These are phyloP conservation scores for Wasmannia auropunctata DNA, from an alignment of 1,140 invertebrate genomes.

Conservation along the genomic window DNA sequence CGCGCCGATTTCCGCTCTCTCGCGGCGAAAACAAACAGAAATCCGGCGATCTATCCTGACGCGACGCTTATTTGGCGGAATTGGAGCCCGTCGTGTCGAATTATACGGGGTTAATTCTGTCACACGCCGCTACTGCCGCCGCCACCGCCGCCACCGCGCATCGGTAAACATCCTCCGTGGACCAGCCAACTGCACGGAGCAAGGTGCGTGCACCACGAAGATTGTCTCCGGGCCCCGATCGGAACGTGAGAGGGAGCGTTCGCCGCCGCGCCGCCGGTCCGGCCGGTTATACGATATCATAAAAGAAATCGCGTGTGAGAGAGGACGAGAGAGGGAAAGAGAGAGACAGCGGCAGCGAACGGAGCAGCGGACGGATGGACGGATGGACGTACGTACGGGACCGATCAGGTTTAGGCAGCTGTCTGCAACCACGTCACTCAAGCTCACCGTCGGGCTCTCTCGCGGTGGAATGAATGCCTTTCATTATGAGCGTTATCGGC, in stretches of 20 bases:
- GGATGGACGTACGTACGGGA: constrained; percentile 75
- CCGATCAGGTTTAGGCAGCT: constrained; percentile 85
- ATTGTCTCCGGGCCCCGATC: constrained; percentile 56
- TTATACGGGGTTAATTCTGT: constrained; percentile 29
- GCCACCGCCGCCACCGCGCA: background rate
- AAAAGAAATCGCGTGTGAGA: constrained; percentile 81
- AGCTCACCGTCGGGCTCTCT: constrained; percentile 81
- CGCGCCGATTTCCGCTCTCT: constrained; percentile 34
- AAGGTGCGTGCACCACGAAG: constrained; percentile 40
- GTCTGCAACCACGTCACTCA: constrained; percentile 85
- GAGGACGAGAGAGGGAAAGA: constrained; percentile 71
- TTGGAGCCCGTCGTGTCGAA: constrained; percentile 28
- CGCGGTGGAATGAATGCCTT: constrained; percentile 83
- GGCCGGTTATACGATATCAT: constrained; percentile 84
- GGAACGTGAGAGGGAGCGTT: constrained; percentile 51
- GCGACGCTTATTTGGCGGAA: constrained; percentile 39
- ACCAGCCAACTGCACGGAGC: background rate
- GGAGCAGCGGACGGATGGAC: constrained; percentile 64
- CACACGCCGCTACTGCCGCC: background rate
- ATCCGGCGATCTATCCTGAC: constrained; percentile 40
- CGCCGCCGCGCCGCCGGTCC: constrained; percentile 72
- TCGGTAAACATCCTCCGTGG: background rate
- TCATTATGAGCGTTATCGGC: constrained; percentile 83
- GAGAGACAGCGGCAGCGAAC: constrained; percentile 63
- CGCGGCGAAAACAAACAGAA: constrained; percentile 52